Evolutionary conservation across 2,888 invertebrate genomes (phyloP).

Genomic region (Drosophila prostipennis): DNA sequence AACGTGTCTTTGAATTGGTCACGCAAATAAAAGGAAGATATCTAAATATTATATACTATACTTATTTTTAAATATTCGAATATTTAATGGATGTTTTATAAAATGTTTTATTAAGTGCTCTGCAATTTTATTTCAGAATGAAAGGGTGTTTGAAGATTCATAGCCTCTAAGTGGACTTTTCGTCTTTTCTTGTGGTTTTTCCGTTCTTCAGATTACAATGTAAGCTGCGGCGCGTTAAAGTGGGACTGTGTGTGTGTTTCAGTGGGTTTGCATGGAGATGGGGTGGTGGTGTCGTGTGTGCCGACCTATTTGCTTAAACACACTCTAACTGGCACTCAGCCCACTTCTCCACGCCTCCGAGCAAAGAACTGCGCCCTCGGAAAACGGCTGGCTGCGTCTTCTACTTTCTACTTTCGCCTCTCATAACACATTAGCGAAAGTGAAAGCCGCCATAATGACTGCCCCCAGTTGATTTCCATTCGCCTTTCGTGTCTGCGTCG

Average conservation of each 20-base stretch:
- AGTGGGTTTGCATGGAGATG: not conserved
- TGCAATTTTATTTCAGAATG: too few relatives aligned
- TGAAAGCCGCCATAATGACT: conserved; percentile 80
- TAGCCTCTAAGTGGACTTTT: not conserved
- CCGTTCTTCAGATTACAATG: conserved; percentile 68
- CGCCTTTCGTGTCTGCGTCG: conserved; percentile 71
- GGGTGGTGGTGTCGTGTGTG: conserved; percentile 26
- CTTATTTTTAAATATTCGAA: too few relatives aligned
- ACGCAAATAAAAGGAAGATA: too few relatives aligned
- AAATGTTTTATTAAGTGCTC: not conserved
- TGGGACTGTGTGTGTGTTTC: conserved; percentile 45
- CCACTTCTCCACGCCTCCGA: conserved; percentile 36
- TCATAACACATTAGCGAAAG: conserved; percentile 79
- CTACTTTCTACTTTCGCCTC: conserved; percentile 44
- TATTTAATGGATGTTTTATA: not conserved
- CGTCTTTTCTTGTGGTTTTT: conserved; percentile 43
- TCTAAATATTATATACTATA: too few relatives aligned
- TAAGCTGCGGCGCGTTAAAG: conserved; percentile 66
- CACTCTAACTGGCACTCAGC: conserved; percentile 48
- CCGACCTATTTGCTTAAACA: conserved; percentile 76
- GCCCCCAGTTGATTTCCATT: conserved; percentile 81
- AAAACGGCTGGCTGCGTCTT: conserved; percentile 29
- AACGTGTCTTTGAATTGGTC: not conserved
- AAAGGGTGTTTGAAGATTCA: conserved; percentile 13
- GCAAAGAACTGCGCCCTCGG: conserved; percentile 26